A percentile compares a stretch with the other conserved stretches of the same genome.
phyloP scores from a whole-genome alignment of 92 coral and sea anemone genomes.

The Actinostola sp. region DNA sequence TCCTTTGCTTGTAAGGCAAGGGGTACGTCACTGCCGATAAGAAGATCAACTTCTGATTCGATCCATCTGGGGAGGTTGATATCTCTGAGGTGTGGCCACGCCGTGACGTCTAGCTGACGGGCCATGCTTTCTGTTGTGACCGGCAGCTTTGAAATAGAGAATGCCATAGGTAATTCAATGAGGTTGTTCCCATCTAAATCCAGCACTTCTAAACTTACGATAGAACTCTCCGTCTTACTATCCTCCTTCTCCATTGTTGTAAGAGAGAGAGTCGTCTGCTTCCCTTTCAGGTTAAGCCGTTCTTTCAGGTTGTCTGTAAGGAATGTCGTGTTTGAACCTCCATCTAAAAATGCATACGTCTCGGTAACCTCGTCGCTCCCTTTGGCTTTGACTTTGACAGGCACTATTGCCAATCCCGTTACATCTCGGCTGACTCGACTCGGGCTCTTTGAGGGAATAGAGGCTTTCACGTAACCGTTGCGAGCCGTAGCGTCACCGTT shows the following conservation, averaged over 20 bases:
- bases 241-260: slow-evolving; percentile 55
- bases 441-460: background rate
- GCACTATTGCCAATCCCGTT: slow-evolving; percentile 48
- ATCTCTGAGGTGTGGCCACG: slow-evolving; percentile 40
- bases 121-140: slow-evolving; percentile 43
- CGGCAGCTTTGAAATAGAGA: slow-evolving; percentile 47
- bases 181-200: slow-evolving; percentile 34
- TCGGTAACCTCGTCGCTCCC: slow-evolving; percentile 37
- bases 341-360: slow-evolving; percentile 73
- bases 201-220: slow-evolving; percentile 47
- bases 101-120: slow-evolving; percentile 32
- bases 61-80: slow-evolving; percentile 26
- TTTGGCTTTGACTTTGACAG: slow-evolving; percentile 58
- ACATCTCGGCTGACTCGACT: slow-evolving; percentile 30
- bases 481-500: background rate
- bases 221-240: slow-evolving; percentile 23
- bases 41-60: slow-evolving; percentile 46
- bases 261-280: slow-evolving; percentile 43
- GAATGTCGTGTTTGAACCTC: slow-evolving; percentile 75
- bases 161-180: slow-evolving; percentile 43
- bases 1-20: slow-evolving; percentile 49
- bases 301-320: slow-evolving; percentile 47
- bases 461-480: slow-evolving; percentile 32
- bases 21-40: slow-evolving; percentile 58
- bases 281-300: slow-evolving; percentile 24